These are phyloP conservation scores for Dipodomys stephensi DNA, from an alignment of 2,113 vertebrate species.

Conservation along the genomic window DNA sequence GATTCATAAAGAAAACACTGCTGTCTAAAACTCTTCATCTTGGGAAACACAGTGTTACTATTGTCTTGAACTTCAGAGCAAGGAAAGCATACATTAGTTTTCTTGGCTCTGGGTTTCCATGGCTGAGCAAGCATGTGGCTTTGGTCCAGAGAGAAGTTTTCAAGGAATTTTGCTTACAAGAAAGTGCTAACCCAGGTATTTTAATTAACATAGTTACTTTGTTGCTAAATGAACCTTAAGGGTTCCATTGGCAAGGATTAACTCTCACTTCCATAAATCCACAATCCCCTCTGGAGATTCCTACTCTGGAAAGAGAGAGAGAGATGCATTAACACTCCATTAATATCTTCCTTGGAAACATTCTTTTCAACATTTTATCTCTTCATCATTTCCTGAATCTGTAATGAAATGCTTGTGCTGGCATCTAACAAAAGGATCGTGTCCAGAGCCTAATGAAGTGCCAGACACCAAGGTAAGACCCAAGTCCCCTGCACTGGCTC, in stretches of 20 bases:
- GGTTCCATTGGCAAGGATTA: constrained; percentile 45
- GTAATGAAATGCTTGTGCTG: constrained; percentile 77
- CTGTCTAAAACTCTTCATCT: not conserved
- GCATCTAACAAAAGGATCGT: constrained; percentile 66
- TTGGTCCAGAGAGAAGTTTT: constrained; percentile 66
- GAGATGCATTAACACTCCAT: constrained; percentile 74
- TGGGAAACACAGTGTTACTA: constrained; percentile 25
- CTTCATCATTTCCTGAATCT: constrained; percentile 71
- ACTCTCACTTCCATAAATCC: constrained; percentile 57
- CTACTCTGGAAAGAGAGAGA: constrained; percentile 60
- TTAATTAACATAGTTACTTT: constrained; percentile 70
- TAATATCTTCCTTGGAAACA: constrained; percentile 78
- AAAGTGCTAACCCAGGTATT: constrained; percentile 57
- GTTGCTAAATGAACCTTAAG: constrained; percentile 68
- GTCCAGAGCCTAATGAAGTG: constrained; percentile 78
- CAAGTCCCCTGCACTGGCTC: constrained; percentile 34
- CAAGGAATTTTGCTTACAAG: constrained; percentile 67
- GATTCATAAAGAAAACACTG: constrained; percentile 40
- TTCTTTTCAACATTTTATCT: constrained; percentile 73
- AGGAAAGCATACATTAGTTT: constrained; percentile 32
- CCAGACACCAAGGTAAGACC: constrained; percentile 79
- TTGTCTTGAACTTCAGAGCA: constrained; percentile 53
- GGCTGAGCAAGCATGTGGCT: constrained; percentile 46
- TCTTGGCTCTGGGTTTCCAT: constrained; percentile 55
- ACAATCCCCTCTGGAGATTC: constrained; percentile 48